These are phyloP conservation scores for Alentia gelatinosa DNA, from an alignment of 2,888 invertebrate genomes.

Conservation along the genomic window DNA sequence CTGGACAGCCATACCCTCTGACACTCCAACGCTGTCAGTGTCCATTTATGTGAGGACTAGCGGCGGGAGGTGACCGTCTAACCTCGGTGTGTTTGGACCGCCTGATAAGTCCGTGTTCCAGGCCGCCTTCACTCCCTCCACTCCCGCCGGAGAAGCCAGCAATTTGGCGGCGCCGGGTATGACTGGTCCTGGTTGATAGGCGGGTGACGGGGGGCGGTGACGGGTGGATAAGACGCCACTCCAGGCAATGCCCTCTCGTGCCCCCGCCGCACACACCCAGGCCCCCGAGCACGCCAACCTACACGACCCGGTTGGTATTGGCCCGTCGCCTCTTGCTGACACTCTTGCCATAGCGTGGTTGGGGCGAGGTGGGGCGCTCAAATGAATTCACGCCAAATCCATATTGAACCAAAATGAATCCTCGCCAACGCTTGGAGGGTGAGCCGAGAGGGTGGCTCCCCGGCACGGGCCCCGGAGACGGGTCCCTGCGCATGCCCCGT, in stretches of 20 bases:
- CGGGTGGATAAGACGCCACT: constrained; percentile 15
- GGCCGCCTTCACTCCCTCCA: not conserved
- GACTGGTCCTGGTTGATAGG: constrained; percentile 29
- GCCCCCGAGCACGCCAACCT: not conserved
- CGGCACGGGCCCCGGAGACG: not conserved
- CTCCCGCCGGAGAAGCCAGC: not conserved
- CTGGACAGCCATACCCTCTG: not conserved
- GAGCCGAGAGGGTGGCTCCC: not conserved
- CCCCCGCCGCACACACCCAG: not conserved
- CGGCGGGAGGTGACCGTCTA: not conserved
- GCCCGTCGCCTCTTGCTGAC: not conserved
- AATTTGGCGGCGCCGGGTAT: not conserved
- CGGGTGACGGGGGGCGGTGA: not conserved
- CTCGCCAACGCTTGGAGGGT: not conserved
- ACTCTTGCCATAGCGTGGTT: not conserved
- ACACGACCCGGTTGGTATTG: not conserved
- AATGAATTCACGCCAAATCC: constrained; percentile 30
- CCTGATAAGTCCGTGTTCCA: not conserved
- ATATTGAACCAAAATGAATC: constrained; percentile 41
- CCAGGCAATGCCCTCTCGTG: not conserved
- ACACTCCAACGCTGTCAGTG: not conserved
- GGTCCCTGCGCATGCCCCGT: not conserved
- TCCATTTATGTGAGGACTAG: not conserved
- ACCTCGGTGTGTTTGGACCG: not conserved
- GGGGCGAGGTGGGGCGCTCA: not conserved